These are phyloP conservation scores for Epinephelus fuscoguttatus DNA, from an alignment of 2,113 vertebrate genomes.

Conservation along the genomic window DNA sequence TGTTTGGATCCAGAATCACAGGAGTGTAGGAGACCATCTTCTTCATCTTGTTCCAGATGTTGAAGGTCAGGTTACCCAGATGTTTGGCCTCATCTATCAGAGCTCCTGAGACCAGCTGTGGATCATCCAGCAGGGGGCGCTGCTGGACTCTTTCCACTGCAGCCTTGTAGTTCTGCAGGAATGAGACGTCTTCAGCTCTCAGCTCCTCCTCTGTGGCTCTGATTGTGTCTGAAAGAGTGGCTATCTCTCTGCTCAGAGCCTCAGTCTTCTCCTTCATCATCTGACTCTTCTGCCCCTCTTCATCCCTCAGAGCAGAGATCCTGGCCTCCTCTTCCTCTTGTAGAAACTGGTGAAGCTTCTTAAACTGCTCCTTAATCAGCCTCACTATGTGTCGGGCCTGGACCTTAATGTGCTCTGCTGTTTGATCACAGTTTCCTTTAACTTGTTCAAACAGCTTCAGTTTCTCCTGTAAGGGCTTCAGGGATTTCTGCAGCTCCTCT, in stretches of 20 bases:
- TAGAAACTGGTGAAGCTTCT: constrained; percentile 35
- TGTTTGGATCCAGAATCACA: constrained; percentile 46
- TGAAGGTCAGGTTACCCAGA: constrained; percentile 18
- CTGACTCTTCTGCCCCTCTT: constrained; percentile 25
- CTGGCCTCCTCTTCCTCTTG: constrained; percentile 27
- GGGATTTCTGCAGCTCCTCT: background rate
- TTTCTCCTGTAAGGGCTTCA: constrained; percentile 22
- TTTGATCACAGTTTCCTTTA: constrained; percentile 25
- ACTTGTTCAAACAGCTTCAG: constrained; percentile 15
- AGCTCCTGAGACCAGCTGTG: background rate
- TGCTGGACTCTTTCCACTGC: background rate
- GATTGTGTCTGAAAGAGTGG: background rate
- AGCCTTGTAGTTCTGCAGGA: background rate
- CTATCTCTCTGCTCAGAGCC: constrained; percentile 13
- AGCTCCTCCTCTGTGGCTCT: constrained; percentile 7
- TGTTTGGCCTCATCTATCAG: constrained; percentile 14
- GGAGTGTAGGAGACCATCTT: constrained; percentile 4
- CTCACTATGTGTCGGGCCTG: background rate
- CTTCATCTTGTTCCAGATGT: background rate
- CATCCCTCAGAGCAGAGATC: constrained; percentile 37
- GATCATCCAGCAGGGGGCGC: constrained; percentile 5
- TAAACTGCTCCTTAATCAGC: constrained; percentile 30
- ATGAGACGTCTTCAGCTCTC: background rate
- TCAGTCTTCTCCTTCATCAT: constrained; percentile 6
- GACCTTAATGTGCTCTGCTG: constrained; percentile 24